Base-by-base conservation (phyloP, 2,888 invertebrate species). In the Drosophila paucipuncta region DNA sequence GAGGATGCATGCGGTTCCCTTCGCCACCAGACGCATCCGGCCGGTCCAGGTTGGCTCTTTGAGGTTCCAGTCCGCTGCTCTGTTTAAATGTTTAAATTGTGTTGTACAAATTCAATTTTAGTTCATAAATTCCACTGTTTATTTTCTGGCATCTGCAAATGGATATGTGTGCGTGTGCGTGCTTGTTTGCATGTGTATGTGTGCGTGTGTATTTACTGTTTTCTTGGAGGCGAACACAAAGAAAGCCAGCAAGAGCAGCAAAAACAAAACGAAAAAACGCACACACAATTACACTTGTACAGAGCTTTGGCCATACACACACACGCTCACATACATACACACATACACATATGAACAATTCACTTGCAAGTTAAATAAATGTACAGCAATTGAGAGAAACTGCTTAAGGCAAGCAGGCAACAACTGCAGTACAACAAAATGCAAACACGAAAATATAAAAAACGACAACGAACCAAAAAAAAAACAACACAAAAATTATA, bases 41-140 rank as follows among this genome's bases (percentile, higher is more conserved):
- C 99, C 99, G 31, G 98, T 98, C 99, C 99, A 99, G 91, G 99
- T 97, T n/a, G 99, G 99, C 88, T 97, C 97, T 91, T 98, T 97
- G 68, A 99, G 94, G 94, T 98, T 99, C 99, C 99, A 99, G 94
- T 99, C 99, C 58, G 99, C 98, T 85, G 99, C 99, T 94, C 99
- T 99, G 93, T 47, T 16, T 35, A 53, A 33, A 54, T 77, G 68
- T 41, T 7, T 41, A 57, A 63, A 41, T 47, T 47, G 25, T 30
- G 22, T 35, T 55, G 22, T 18, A 25, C 35, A 31, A 41, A 25
- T 47, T 25, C 11, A 39, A 16, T 39, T 57, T 68, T 18, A 16
- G 37, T 63, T 76, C 43, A 65, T 61, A 71, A 61, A 64, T 52
- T 31, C 3, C 41, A 47, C 25, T 53, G 55, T 49, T 58, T 33